Conservation (phyloP, 2,888 invertebrate species). For the Hypomecis punctinalis region DNA sequence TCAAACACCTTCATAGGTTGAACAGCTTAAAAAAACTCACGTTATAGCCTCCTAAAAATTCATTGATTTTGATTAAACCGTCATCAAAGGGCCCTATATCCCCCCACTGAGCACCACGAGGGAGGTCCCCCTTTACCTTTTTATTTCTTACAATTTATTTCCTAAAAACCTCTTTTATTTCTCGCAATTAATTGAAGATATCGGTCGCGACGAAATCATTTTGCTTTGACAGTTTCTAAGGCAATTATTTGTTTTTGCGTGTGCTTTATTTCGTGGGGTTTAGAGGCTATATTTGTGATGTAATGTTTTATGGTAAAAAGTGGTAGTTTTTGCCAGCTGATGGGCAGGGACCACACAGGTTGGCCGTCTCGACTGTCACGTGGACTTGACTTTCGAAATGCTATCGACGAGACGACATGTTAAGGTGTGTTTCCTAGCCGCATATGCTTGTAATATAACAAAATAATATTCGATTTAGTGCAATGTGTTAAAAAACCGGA, state of each 20-base stretch:
- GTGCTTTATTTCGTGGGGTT: slow-evolving; percentile 40
- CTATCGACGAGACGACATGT: slow-evolving; percentile 38
- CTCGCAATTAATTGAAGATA: slow-evolving; percentile 73
- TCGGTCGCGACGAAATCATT: slow-evolving; percentile 77
- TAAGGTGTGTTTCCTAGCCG: neutral
- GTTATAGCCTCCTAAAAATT: slow-evolving; percentile 45
- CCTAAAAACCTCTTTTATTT: slow-evolving; percentile 57
- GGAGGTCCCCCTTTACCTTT: slow-evolving; percentile 65
- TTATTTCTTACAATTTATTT: slow-evolving; percentile 70
- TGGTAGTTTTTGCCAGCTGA: slow-evolving; percentile 66
- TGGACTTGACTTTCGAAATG: slow-evolving; percentile 47
- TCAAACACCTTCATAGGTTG: slow-evolving; percentile 11
- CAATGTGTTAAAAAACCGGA: too few relatives aligned
- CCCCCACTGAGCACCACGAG: slow-evolving; percentile 61
- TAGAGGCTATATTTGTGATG: slow-evolving; percentile 53
- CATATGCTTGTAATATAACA: too few relatives aligned
- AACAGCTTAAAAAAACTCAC: slow-evolving; percentile 34
- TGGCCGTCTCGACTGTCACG: slow-evolving; percentile 48
- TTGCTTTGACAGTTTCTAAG: slow-evolving; percentile 73
- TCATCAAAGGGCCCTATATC: slow-evolving; percentile 42
- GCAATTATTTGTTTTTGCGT: slow-evolving; percentile 54
- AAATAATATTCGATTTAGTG: too few relatives aligned
- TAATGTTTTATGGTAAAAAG: slow-evolving; percentile 60
- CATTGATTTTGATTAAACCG: slow-evolving; percentile 48
- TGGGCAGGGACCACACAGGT: slow-evolving; percentile 72